phyloP scores from a whole-genome alignment of 1,140 invertebrate species.

The Brachystomella parvula region DNA sequence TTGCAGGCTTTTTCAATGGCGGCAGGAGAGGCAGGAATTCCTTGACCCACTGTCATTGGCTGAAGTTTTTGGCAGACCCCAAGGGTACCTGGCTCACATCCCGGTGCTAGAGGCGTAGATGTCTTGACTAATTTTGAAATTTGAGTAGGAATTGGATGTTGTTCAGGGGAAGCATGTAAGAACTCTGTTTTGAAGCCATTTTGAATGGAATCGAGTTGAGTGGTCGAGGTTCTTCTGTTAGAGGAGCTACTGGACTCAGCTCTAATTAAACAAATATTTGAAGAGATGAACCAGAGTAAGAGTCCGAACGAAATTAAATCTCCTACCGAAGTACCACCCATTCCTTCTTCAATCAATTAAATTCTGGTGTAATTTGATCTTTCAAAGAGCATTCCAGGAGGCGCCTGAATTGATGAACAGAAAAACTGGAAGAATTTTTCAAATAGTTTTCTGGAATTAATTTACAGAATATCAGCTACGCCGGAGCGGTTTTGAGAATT shows the following conservation, averaged over 20 bases:
- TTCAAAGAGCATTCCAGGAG: too few species aligned
- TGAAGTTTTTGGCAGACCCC: not conserved
- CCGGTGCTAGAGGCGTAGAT: not conserved
- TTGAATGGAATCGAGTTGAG: not conserved
- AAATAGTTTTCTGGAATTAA: too few species aligned
- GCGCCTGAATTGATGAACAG: too few species aligned
- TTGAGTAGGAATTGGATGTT: not conserved
- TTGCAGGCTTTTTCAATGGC: conserved; percentile 1
- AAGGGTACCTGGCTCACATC: not conserved
- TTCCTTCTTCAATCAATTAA: too few species aligned
- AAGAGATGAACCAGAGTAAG: too few species aligned
- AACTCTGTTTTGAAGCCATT: not conserved
- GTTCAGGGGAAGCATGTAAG: not conserved
- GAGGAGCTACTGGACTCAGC: not conserved
- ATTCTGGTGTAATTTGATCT: too few species aligned
- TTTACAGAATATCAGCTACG: too few species aligned
- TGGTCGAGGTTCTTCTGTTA: not conserved
- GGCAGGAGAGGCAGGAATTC: not conserved
- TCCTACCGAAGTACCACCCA: too few species aligned
- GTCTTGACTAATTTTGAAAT: not conserved
- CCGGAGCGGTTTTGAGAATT: too few species aligned
- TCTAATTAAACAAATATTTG: not conserved
- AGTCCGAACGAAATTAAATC: too few species aligned
- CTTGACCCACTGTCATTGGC: not conserved
- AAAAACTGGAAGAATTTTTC: too few species aligned